Evolutionary conservation across 1,140 invertebrate species (phyloP), one percentile per base, ranked within the genome.

Genomic region (Calephelis nemesis): DNA sequence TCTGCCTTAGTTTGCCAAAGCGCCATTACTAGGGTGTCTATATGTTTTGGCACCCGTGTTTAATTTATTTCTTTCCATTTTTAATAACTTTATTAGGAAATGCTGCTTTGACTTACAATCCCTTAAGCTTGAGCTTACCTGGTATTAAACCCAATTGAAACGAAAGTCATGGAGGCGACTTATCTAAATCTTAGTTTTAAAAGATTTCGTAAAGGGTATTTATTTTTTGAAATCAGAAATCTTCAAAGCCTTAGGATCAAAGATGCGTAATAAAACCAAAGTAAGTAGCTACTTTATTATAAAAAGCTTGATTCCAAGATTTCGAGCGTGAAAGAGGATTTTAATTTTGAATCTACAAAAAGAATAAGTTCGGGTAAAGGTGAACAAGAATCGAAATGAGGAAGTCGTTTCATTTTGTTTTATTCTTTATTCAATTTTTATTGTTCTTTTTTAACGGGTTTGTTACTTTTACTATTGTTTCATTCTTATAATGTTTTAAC

Each of bases 331-430:
- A 58, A 58, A 58, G 52, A 30, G 52, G 52, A 30, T 58, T 58
- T 58, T 58, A 58, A 58, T 58, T 58, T 58, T 58, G 52, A 58
- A 58, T 58, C 52, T 60, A 60, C 54, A 60, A 60, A 60, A 60
- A 58, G 54, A 60, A 60, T 60, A 40, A 60, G 54, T 40, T 60
- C 54, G 54, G 54, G 30, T 39, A 39, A 60, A 58, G 54, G 54
- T 12, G 39, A 60, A 60, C 54, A 60, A 12, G 54, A 60, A 60
- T 60, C 54, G 30, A 60, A 60, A 60, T n/a, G 54, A 60, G 54
- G 54, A 60, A 60, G 30, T 19, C 54, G 11, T 45, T 60, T 6
- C 10, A 60, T 40, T 60, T 40, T 60, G 5, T 40, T 60, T 40
- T 60, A 10, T 60, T 12, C 30, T n/a, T 60, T 40, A 30, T 40